Evolutionary conservation across 2,888 invertebrate genomes (phyloP).

Genomic region (Acanthoscelides obtectus): DNA sequence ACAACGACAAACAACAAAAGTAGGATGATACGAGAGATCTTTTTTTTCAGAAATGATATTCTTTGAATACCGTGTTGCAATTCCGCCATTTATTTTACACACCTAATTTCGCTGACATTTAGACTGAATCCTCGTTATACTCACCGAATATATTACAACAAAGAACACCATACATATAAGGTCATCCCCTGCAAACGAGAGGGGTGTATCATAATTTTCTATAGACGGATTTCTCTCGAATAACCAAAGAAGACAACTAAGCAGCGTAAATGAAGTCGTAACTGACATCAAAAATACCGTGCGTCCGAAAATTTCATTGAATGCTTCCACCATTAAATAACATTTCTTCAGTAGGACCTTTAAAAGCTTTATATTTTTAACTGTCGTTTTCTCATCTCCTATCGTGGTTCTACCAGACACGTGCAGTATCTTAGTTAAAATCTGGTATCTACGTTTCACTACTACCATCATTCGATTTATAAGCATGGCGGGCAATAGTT

Average conservation of each 20-base stretch:
- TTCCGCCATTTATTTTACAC: too few relatives aligned
- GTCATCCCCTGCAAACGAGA: background rate
- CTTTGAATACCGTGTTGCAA: too few relatives aligned
- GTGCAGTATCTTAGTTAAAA: background rate
- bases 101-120: too few relatives aligned
- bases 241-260: background rate
- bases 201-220: background rate
- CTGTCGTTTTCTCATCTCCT: background rate
- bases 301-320: background rate
- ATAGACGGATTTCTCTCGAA: background rate
- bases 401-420: background rate
- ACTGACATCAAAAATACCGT: background rate
- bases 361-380: background rate
- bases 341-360: background rate
- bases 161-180: background rate
- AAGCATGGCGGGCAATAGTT: background rate
- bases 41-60: too few relatives aligned
- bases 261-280: background rate
- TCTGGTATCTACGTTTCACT: background rate
- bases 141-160: background rate
- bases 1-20: too few relatives aligned
- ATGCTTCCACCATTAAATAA: background rate
- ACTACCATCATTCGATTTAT: background rate
- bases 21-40: too few relatives aligned
- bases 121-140: too few relatives aligned